Base-by-base conservation (phyloP, 2,113 vertebrate species). In the Syrmaticus mikado region DNA sequence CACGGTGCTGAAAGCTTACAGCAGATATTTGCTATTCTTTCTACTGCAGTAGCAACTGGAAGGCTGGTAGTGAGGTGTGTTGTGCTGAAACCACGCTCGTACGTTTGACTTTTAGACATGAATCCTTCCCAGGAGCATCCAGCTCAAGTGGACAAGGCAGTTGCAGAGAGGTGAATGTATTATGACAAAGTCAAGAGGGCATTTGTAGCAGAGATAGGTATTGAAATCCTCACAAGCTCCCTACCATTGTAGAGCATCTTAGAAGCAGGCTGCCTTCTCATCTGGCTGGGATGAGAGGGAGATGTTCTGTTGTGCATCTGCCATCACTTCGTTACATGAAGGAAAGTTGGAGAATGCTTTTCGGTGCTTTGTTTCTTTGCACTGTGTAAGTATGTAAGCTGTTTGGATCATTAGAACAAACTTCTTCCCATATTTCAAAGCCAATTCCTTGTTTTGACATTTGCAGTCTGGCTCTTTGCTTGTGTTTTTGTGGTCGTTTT, bases 371-470 rank as follows among this genome's bases (percentile, higher is more conserved):
- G 20, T 40, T 25, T 6, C 34, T 36, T 13, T 43, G 50, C 1
- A 0, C 79, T 82, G n/a, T 18, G 0, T 79, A 55, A 71, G 46
- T 28, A 30, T 4, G 7, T 52, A 45, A 77, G 82, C 67, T 72
- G 60, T 58, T 45, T 27, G 75, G 67, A 77, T 95, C 82, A 90
- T 83, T 85, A 85, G 92, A 64, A 85, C 8, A 22, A 94, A 67
- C 61, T 90, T 94, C 60, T 57, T 12, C 27, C 64, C 6, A 0
- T 64, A 72, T 92, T 91, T 95, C 87, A 75, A 68, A 94, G 40
- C 76, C 89, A 65, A 22, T 93, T 73, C 27, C 79, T 94, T 80
- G 85, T 85, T 97, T 92, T 94, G 93, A 96, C 78, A 21, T 27
- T 67, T 28, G 8, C 89, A 94, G 1, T 87, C 78, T 89, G 86